These are phyloP conservation scores for Cantharis nigra DNA, from an alignment of 2,888 invertebrate species.

Conservation along the genomic window DNA sequence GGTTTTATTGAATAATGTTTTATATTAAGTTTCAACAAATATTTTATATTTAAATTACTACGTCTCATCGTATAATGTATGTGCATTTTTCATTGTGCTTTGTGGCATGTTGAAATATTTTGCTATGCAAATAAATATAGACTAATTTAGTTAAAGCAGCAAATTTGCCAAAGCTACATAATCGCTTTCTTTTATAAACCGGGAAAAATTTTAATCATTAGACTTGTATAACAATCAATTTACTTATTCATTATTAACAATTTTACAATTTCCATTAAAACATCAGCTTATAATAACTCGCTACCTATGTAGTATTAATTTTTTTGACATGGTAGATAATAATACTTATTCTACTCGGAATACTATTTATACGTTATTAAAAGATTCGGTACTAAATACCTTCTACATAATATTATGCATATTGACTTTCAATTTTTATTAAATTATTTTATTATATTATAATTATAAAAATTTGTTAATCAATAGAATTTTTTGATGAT, in stretches of 20 bases:
- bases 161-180: background rate
- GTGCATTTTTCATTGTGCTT: background rate
- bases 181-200: background rate
- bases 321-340: background rate
- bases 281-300: background rate
- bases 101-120: background rate
- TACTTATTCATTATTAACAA: background rate
- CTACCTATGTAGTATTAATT: background rate
- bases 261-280: background rate
- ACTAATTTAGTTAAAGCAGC: background rate
- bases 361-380: too few relatives aligned
- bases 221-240: background rate
- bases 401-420: too few relatives aligned
- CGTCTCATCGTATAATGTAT: background rate
- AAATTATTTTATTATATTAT: too few relatives aligned
- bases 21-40: too few relatives aligned
- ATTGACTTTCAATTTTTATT: too few relatives aligned
- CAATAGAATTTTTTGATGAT: too few relatives aligned
- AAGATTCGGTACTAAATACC: too few relatives aligned
- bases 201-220: background rate
- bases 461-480: too few relatives aligned
- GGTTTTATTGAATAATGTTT: too few relatives aligned
- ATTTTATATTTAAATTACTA: too few relatives aligned
- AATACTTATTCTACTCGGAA: too few relatives aligned
- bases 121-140: background rate